Conservation (phyloP, 2,888 invertebrate species). For the Azorinus chamasolen region DNA sequence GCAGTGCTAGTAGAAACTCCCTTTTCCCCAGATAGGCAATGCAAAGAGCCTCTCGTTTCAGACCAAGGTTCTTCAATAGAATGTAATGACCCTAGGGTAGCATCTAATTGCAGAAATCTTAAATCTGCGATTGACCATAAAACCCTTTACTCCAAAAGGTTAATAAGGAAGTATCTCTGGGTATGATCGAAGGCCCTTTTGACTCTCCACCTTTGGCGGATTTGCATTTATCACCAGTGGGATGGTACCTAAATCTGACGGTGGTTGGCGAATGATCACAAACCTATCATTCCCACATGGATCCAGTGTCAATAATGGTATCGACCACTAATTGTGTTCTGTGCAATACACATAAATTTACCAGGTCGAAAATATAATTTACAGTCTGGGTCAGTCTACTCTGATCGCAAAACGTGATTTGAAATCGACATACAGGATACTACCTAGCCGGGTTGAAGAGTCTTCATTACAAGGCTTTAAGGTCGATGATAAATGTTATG, state of each 20-base stretch:
- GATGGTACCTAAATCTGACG: conserved; percentile 10
- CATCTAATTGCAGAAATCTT: background rate
- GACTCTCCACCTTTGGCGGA: background rate
- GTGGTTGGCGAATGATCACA: conserved; percentile 12
- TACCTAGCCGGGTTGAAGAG: conserved; percentile 7
- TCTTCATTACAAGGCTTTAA: conserved; percentile 24
- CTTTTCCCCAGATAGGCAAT: no score
- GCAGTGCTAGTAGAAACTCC: no score
- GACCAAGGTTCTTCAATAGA: conserved; percentile 2
- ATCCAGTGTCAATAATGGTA: conserved; percentile 5
- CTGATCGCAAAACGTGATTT: conserved; percentile 39
- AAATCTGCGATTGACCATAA: background rate
- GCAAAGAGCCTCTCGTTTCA: no score
- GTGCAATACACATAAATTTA: conserved; percentile 17
- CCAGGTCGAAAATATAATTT: background rate
- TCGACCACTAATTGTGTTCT: background rate
- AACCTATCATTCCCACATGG: conserved; percentile 21
- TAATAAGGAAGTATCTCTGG: background rate
- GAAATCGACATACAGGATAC: conserved; percentile 16
- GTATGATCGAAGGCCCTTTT: conserved; percentile 6
- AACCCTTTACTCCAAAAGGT: background rate
- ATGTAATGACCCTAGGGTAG: background rate
- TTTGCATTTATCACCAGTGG: conserved; percentile 14
- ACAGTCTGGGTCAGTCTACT: background rate
- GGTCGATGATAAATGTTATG: conserved; percentile 19